Evolutionary conservation across 2,888 invertebrate genomes (phyloP).

Genomic region (Diaprepes abbreviatus): DNA sequence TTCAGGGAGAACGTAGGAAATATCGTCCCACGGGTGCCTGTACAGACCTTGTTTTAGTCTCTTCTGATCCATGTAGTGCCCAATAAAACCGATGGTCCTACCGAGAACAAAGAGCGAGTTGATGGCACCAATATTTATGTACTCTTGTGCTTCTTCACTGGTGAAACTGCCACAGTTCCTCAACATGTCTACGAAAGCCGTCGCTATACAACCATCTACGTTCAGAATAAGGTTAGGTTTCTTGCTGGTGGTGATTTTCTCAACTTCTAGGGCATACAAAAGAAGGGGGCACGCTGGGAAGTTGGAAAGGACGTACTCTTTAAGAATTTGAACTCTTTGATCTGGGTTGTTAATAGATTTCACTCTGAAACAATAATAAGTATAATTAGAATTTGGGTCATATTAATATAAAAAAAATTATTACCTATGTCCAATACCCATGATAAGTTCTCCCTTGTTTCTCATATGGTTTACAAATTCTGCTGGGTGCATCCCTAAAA

Average conservation of each 20-base stretch:
- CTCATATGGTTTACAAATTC: constrained; percentile 99
- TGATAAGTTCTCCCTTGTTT: constrained; percentile 96
- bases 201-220: constrained; percentile 98
- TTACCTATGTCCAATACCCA: constrained; percentile 95
- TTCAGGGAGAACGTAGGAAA: constrained; percentile 88
- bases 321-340: constrained; percentile 96
- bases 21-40: constrained; percentile 99
- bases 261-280: constrained; percentile 96
- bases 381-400: no score
- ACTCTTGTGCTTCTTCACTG: constrained; percentile 96
- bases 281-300: constrained; percentile 96
- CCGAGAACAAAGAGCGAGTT: constrained; percentile 99
- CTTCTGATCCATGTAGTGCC: constrained; percentile 98
- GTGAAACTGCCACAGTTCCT: constrained; percentile 95
- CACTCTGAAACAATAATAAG: constrained; percentile 67
- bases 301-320: constrained; percentile 93
- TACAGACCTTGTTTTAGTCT: constrained; percentile 98
- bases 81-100: constrained; percentile 98
- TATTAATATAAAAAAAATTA: no score
- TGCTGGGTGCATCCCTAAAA: constrained; percentile 86
- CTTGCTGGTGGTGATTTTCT: constrained; percentile 98
- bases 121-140: constrained; percentile 96
- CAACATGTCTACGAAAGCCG: constrained; percentile 96
- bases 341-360: constrained; percentile 98
- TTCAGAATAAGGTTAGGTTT: constrained; percentile 99